These are phyloP conservation scores for Hylaeus volcanicus DNA, from an alignment of 1,140 invertebrate species.

Conservation along the genomic window DNA sequence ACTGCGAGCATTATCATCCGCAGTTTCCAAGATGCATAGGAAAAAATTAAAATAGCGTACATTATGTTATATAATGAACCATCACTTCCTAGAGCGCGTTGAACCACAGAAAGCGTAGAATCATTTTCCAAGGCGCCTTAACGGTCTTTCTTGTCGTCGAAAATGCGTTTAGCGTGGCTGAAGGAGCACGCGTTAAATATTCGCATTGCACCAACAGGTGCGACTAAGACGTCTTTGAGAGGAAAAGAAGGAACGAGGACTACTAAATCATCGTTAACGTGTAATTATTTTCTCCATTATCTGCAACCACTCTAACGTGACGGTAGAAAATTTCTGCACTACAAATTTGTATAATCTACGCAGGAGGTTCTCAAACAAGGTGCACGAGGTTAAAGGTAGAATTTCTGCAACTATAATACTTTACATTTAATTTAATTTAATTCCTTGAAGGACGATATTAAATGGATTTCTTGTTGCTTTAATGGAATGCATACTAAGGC, in stretches of 20 bases:
- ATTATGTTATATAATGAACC: slow-evolving; percentile 2
- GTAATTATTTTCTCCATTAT: not conserved
- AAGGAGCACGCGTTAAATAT: not conserved
- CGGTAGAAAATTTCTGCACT: too few relatives aligned
- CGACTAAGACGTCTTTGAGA: not conserved
- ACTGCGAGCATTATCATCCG: not conserved
- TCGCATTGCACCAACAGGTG: not conserved
- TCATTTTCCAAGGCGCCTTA: slow-evolving; percentile 3
- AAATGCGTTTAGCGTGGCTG: not conserved
- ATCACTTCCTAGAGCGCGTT: not conserved
- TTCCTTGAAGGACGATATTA: too few relatives aligned
- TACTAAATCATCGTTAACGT: slow-evolving; percentile 13
- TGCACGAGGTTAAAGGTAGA: too few relatives aligned
- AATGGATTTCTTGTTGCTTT: too few relatives aligned
- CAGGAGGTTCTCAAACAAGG: too few relatives aligned
- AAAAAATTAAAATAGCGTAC: not conserved
- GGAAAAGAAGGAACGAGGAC: not conserved
- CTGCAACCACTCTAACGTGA: too few relatives aligned
- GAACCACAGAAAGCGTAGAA: slow-evolving; percentile 4
- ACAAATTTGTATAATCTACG: too few relatives aligned
- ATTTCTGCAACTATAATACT: too few relatives aligned
- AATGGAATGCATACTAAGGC: too few relatives aligned
- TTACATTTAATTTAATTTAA: too few relatives aligned
- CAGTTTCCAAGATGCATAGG: too few relatives aligned
- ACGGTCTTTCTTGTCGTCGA: not conserved